Evolutionary conservation across 2,113 vertebrate genomes (phyloP), one percentile per base, ranked within the genome.

Genomic region (Abramis brama): DNA sequence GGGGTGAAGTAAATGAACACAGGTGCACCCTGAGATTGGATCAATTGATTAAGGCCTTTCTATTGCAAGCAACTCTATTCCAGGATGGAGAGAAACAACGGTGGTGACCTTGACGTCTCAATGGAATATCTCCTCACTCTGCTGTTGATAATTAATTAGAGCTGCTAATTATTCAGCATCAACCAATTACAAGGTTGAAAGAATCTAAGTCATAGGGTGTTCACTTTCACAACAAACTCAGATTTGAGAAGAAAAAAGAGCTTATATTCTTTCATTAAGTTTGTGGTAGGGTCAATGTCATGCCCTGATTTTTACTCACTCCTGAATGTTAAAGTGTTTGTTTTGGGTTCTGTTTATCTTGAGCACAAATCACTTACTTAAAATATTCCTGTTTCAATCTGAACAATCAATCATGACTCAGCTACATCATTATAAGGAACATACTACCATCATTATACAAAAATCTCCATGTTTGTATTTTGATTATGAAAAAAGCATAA

Each of bases 141-240:
- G 19, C 81, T 73, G 50, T 39, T 71, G 66, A 43, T 17, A 83
- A 83, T 83, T 83, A 57, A 83, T 83, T 83, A 83, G 47, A 36
- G 36, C 68, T 73, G 68, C 81, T 83, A 83, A 73, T 83, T 83
- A 83, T 73, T 71, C 68, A 83, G 68, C 81, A 73, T 83, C 81
- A 83, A 83, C 81, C 68, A 83, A 83, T 83, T 73, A 83, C 50
- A 83, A 59, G 81, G 47, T 73, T 59, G 68, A 83, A 73, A 57
- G 50, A 71, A 83, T 83, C 50, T 33, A 73, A 83, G 66, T 73
- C 33, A 57, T 83, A 57, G 30, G 19, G 27, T 27, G 68, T 73
- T 83, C 33, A 57, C 50, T 33, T 60, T 82, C 47, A 33, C 43
- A 70, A 82, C 6, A 30, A 66, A 81, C 79, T 64, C 17, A 27